Evolutionary conservation across 2,888 invertebrate species (phyloP).

Genomic region (Anoplius nigerrimus): DNA sequence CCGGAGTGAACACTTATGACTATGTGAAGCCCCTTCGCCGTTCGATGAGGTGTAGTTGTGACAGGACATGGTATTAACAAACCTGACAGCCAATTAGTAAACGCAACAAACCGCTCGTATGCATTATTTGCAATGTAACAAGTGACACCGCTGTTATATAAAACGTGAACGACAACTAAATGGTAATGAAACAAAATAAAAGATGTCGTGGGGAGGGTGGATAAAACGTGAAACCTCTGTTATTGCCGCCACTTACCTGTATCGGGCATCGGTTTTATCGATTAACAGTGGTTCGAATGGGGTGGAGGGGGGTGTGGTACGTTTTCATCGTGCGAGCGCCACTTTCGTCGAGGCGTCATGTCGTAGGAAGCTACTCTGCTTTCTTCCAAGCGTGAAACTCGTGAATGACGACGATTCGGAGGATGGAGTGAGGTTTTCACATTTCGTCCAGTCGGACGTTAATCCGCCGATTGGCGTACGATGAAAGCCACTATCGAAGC

Average conservation of each 20-base stretch:
- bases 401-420: neutral
- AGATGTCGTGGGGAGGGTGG: neutral
- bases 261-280: constrained; percentile 1
- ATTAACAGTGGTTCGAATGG: neutral
- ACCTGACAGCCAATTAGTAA: constrained; percentile 71
- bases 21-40: constrained; percentile 43
- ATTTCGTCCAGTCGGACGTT: too few species aligned
- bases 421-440: neutral
- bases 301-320: neutral
- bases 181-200: too few species aligned
- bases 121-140: constrained; percentile 50
- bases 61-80: constrained; percentile 60
- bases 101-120: constrained; percentile 51
- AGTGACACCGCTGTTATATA: constrained; percentile 35
- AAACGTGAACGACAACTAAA: neutral
- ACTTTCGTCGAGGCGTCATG: neutral
- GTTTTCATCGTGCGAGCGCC: neutral
- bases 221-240: constrained; percentile 33
- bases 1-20: constrained; percentile 54
- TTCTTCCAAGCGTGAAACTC: neutral
- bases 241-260: constrained; percentile 52
- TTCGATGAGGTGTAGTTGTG: constrained; percentile 41
- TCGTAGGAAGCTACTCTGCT: neutral
- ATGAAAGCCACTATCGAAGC: constrained; percentile 30
- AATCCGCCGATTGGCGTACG: too few species aligned